These are phyloP conservation scores for Nephrotoma guestfalica DNA, from an alignment of 2,888 invertebrate species.

Conservation along the genomic window DNA sequence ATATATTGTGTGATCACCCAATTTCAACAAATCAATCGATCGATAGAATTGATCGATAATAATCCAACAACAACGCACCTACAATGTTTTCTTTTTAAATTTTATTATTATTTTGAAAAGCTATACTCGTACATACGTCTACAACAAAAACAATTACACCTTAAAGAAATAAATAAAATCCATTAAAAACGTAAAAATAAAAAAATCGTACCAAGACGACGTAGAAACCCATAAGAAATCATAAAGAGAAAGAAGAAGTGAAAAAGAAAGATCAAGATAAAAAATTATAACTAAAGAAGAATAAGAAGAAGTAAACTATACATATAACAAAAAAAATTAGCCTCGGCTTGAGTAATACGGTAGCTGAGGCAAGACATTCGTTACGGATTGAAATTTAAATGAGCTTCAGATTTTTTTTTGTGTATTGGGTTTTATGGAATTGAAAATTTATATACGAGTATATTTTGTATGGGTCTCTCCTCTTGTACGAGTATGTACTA, in stretches of 20 bases:
- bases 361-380: conserved; percentile 13
- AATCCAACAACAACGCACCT: background rate
- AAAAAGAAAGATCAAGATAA: conserved; percentile 1
- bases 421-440: conserved; percentile 2
- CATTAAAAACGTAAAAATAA: background rate
- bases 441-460: background rate
- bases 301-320: background rate
- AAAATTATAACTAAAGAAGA: background rate
- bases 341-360: conserved; percentile 12
- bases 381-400: conserved; percentile 16
- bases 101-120: background rate
- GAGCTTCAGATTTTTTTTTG: conserved; percentile 8
- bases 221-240: background rate
- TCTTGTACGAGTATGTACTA: background rate
- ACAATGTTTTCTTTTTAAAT: background rate
- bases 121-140: background rate
- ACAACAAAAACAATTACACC: conserved; percentile 3
- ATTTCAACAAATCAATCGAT: conserved; percentile 1
- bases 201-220: background rate
- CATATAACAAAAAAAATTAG: conserved; percentile 1
- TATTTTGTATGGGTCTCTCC: background rate
- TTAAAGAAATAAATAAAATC: background rate
- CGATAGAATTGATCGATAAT: conserved; percentile 1
- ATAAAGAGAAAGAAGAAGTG: background rate
- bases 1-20: background rate